Base-by-base conservation (phyloP, 2,113 vertebrate species). In the Uropsilus gracilis region DNA sequence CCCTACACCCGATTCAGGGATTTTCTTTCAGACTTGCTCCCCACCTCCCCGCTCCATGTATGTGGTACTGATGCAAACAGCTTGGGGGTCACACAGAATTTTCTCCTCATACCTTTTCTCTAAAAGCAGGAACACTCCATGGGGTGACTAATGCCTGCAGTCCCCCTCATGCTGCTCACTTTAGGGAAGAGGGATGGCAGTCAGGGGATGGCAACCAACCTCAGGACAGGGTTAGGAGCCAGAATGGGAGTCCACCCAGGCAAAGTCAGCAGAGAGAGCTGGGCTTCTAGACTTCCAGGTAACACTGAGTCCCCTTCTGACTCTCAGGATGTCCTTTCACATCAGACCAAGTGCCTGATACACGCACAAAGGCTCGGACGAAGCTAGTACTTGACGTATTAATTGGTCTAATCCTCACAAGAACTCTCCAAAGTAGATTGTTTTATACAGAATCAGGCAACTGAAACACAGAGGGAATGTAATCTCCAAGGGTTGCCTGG, bases 361-460 rank as follows among this genome's bases (percentile, higher is more conserved):
- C 28, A 14, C 68, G 37, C 4, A 20, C 12, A 37, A 44, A 89
- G 63, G 20, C 34, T 72, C 18, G 6, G 42, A 80, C 57, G 30
- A 7, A 20, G 69, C 53, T 32, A 53, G 32, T 2, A 9, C 24
- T 64, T 88, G 28, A 72, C 46, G 6, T 8, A 6, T 42, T 55
- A 28, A 73, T 68, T 32, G 42, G 42, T 32, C 6, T 48, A 5
- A 68, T 59, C 32, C 26, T 82, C 61, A 39, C 0, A 8, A 50
- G 83, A 55, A 39, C 3, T 50, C 53, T 42, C 83, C 42, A 30
- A 39, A n/a, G 85, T 34, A 44, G 64, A 34, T 55, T 9, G 48
- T 26, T n/a, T 44, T 69, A 37, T 24, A 46, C 57, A 88, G 83
- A 39, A 64, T 37, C 6, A 95, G 82, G 44, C 82, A 77, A 84